Percentiles rank a stretch among this genome's conserved stretches.
phyloP scores from a whole-genome alignment of 2,797 vertebrate species.

The Peromyscus attwateri region DNA sequence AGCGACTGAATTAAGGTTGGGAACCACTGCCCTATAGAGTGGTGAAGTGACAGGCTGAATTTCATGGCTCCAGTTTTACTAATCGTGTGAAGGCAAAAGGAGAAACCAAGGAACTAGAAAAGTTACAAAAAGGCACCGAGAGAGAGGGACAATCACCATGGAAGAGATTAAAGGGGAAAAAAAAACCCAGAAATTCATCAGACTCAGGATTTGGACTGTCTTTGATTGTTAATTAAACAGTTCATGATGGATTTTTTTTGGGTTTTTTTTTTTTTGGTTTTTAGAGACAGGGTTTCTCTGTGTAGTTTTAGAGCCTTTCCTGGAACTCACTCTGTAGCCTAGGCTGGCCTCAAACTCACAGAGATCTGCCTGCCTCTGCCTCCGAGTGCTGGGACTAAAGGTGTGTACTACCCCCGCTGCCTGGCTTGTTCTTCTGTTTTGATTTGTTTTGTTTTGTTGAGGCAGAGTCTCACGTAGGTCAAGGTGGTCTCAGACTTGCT shows the following conservation, averaged over 20 bases:
- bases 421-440: background rate
- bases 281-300: background rate
- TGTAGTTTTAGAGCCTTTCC: no score
- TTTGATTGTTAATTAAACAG: background rate
- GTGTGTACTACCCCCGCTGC: no score
- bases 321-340: no score
- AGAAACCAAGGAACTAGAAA: background rate
- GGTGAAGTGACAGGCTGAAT: slow-evolving; percentile 1
- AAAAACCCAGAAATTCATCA: background rate
- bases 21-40: background rate
- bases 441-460: background rate
- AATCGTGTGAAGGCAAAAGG: background rate
- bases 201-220: background rate
- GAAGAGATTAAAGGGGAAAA: background rate
- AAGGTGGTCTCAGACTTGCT: background rate
- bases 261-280: background rate
- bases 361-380: no score
- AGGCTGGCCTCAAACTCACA: no score
- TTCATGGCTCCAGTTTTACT: background rate
- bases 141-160: background rate
- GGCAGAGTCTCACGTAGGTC: background rate
- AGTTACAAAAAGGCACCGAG: background rate
- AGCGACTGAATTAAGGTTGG: background rate
- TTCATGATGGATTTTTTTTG: background rate
- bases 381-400: no score